Evolutionary conservation across 1,140 invertebrate species (phyloP).

Genomic region (Drosophila jambulina): DNA sequence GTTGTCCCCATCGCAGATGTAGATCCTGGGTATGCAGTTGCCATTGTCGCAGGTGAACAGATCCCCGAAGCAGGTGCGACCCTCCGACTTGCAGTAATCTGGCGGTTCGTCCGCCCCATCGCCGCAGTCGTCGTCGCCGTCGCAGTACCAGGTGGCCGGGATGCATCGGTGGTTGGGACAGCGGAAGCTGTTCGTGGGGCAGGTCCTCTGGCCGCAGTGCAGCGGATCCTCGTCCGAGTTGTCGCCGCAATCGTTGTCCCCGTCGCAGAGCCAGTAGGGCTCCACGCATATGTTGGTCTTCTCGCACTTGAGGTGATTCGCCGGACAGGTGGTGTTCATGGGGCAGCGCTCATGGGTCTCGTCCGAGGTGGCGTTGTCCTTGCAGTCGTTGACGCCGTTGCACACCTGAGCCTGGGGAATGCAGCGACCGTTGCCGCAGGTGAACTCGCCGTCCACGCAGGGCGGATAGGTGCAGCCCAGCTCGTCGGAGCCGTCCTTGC

Average conservation of each 20-base stretch:
- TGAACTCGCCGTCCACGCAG: constrained; percentile 96
- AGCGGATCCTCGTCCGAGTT: constrained; percentile 97
- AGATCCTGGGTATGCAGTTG: constrained; percentile 97
- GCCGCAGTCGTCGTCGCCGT: constrained; percentile 93
- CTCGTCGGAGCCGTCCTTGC: constrained; percentile 96
- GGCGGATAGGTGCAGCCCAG: constrained; percentile 95
- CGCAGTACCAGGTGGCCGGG: constrained; percentile 96
- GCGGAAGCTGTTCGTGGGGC: constrained; percentile 95
- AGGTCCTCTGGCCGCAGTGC: constrained; percentile 94
- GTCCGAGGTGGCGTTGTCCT: constrained; percentile 96
- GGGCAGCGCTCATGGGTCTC: constrained; percentile 95
- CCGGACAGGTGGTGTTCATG: constrained; percentile 93
- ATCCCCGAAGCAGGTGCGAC: constrained; percentile 97
- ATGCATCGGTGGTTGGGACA: constrained; percentile 95
- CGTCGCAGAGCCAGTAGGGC: constrained; percentile 97
- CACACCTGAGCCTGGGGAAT: constrained; percentile 95
- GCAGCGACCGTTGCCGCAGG: constrained; percentile 95
- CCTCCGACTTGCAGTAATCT: constrained; percentile 96
- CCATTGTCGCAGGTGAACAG: constrained; percentile 98
- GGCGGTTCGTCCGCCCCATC: constrained; percentile 95
- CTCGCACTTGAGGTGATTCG: constrained; percentile 95
- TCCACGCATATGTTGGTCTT: constrained; percentile 98
- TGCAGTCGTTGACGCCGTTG: constrained; percentile 97
- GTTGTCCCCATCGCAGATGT: constrained; percentile 97
- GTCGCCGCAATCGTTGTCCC: constrained; percentile 98